A percentile compares a stretch with the other conserved stretches of the same genome.
These are phyloP conservation scores for Mormyrus lacerda DNA, from an alignment of 2,113 vertebrate species.

Conservation along the genomic window DNA sequence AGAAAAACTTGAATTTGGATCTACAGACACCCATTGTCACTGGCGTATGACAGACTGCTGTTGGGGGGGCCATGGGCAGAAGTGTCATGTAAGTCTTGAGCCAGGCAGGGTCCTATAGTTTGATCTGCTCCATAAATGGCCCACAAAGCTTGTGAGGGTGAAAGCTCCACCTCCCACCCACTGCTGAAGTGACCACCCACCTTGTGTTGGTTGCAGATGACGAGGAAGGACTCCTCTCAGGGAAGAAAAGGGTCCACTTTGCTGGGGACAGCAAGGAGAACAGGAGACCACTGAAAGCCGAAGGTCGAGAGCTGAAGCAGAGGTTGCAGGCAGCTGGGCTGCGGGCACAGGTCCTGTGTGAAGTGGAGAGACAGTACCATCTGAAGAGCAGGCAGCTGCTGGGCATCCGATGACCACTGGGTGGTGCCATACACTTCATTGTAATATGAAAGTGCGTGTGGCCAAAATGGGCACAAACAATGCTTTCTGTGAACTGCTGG, in stretches of 20 bases:
- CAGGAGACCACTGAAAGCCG: slow-evolving; percentile 27
- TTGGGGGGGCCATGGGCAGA: not conserved
- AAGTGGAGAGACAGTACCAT: slow-evolving; percentile 69
- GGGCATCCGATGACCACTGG: slow-evolving; percentile 67
- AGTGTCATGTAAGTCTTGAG: not conserved
- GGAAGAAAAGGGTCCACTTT: slow-evolving; percentile 80
- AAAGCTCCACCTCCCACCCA: not conserved
- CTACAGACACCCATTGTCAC: not conserved
- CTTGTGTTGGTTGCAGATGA: slow-evolving; percentile 50
- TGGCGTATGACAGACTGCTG: not conserved
- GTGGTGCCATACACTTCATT: not conserved
- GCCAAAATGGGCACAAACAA: not conserved
- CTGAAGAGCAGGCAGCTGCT: slow-evolving; percentile 76
- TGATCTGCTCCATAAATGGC: not conserved
- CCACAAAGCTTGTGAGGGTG: not conserved
- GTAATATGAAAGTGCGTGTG: not conserved
- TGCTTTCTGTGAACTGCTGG: not conserved
- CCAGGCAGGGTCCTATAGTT: not conserved
- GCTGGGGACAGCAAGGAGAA: slow-evolving; percentile 73
- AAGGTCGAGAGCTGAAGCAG: slow-evolving; percentile 61
- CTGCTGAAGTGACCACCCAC: not conserved
- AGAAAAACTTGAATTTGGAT: not conserved
- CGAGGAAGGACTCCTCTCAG: slow-evolving; percentile 48
- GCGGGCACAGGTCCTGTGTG: slow-evolving; percentile 62
- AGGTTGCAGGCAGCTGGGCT: slow-evolving; percentile 69